Evolutionary conservation across 2,113 vertebrate species (phyloP).

Genomic region (Deroptyus accipitrinus): DNA sequence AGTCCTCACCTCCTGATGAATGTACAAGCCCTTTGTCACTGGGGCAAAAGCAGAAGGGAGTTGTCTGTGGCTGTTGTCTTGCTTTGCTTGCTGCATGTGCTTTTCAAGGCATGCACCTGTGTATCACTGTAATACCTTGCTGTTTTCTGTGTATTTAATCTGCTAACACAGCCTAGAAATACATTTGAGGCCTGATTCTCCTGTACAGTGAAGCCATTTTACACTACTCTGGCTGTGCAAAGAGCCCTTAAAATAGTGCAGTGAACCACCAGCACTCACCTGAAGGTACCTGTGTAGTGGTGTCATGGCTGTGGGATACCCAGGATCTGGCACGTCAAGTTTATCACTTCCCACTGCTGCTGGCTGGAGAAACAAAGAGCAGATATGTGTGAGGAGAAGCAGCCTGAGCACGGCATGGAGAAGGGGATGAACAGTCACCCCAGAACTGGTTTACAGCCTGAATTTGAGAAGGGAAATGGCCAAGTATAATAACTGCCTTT

Average conservation of each 20-base stretch:
- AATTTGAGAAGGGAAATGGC: constrained; percentile 1
- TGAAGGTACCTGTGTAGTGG: not conserved
- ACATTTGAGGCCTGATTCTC: not conserved
- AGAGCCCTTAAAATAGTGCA: not conserved
- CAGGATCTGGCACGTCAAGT: not conserved
- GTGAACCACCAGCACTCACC: not conserved
- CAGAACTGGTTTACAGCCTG: constrained; percentile 39
- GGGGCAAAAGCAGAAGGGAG: not conserved
- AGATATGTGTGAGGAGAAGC: not conserved
- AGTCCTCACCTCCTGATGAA: not conserved
- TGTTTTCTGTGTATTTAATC: not conserved
- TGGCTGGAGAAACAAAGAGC: not conserved
- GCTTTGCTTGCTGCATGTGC: not conserved
- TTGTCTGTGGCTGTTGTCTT: too few relatives aligned
- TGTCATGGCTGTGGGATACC: not conserved
- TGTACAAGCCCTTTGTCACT: too few relatives aligned
- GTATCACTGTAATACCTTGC: too few relatives aligned
- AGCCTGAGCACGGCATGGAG: not conserved
- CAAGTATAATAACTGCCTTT: constrained; percentile 18
- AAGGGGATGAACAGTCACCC: not conserved
- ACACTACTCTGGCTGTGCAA: not conserved
- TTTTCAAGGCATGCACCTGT: not conserved
- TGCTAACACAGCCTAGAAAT: not conserved
- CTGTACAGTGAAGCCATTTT: not conserved
- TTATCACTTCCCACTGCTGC: not conserved